These are phyloP conservation scores for Lepisosteus oculatus DNA, from an alignment of 2,113 vertebrate species.

Conservation along the genomic window DNA sequence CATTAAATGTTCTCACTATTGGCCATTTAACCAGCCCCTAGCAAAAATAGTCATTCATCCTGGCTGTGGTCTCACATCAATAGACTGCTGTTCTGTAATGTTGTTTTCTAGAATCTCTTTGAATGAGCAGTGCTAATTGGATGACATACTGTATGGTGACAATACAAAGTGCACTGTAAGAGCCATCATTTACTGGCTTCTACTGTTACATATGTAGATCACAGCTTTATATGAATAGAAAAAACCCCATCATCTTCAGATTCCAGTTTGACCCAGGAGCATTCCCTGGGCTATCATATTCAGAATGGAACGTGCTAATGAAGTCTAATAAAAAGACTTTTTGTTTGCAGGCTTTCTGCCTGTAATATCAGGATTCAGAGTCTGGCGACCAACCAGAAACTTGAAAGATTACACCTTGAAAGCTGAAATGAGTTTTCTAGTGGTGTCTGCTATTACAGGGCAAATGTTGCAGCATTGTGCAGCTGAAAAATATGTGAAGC, in stretches of 20 bases:
- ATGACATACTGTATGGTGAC: neutral
- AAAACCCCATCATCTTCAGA: too few relatives aligned
- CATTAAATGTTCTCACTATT: neutral
- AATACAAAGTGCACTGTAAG: neutral
- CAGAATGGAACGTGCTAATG: neutral
- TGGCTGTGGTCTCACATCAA: neutral
- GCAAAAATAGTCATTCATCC: neutral
- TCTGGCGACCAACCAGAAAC: neutral
- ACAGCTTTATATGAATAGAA: neutral
- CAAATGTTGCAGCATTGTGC: too few relatives aligned
- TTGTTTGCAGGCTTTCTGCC: conserved; percentile 4
- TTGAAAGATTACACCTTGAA: neutral
- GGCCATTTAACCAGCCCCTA: neutral
- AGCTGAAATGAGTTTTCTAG: neutral
- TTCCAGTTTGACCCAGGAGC: neutral
- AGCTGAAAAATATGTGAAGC: too few relatives aligned
- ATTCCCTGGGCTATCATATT: neutral
- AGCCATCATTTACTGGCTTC: neutral
- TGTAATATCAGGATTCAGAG: conserved; percentile 1
- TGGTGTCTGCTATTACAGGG: neutral
- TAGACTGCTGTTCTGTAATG: neutral
- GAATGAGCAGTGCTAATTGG: neutral
- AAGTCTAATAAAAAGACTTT: conserved; percentile 12
- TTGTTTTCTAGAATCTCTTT: neutral
- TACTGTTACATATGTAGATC: neutral